A percentile compares a stretch with the other conserved stretches of the same genome.
phyloP scores from a whole-genome alignment of 2,797 vertebrate species.

The Tenualosa thibaudeaui region DNA sequence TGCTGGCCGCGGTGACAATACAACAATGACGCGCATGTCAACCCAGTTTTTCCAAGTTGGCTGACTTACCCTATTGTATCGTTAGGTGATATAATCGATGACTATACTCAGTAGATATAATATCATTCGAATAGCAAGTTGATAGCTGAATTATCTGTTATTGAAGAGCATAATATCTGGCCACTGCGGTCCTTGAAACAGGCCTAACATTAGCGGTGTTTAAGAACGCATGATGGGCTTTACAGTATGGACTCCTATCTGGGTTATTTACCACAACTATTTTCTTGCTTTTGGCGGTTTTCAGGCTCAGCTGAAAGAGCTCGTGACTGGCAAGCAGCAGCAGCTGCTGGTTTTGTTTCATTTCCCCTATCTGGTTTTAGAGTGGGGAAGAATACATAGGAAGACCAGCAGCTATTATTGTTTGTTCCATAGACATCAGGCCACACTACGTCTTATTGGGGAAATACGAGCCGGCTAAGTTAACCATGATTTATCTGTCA shows the following conservation, averaged over 20 bases:
- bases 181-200: no score
- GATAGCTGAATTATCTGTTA: no score
- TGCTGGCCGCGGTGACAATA: not conserved
- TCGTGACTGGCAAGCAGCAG: not conserved
- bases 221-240: no score
- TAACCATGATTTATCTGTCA: not conserved
- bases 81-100: no score
- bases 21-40: not conserved
- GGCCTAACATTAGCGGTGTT: no score
- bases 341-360: slow-evolving; percentile 1
- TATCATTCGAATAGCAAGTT: no score
- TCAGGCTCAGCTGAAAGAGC: not conserved
- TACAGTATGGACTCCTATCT: no score
- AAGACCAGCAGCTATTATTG: not conserved
- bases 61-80: no score
- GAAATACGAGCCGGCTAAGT: not conserved
- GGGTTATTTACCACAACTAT: not conserved
- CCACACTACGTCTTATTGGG: no score
- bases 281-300: not conserved
- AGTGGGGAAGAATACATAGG: not conserved
- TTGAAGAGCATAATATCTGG: no score
- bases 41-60: no score
- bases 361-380: not conserved
- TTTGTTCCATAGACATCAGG: not conserved
- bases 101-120: no score